phyloP scores from a whole-genome alignment of 1,140 invertebrate genomes.

The Laupala kohalensis region DNA sequence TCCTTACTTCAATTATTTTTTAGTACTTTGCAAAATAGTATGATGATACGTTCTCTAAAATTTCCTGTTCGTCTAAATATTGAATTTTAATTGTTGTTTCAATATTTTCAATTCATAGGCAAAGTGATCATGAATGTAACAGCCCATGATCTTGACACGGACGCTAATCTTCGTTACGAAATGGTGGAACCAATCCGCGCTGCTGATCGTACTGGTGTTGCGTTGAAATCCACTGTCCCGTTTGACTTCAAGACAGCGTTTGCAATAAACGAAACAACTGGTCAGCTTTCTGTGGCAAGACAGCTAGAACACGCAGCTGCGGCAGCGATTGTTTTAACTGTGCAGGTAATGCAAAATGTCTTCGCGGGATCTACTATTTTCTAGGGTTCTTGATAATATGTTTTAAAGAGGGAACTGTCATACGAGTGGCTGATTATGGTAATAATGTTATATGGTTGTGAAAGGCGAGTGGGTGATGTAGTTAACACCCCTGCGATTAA shows the following conservation, averaged over 20 bases:
- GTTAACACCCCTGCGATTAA: too few relatives aligned
- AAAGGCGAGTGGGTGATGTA: too few relatives aligned
- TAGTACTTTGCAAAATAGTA: too few relatives aligned
- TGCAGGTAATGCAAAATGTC: slow-evolving; percentile 38
- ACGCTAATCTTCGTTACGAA: slow-evolving; percentile 51
- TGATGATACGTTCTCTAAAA: too few relatives aligned
- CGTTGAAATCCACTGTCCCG: slow-evolving; percentile 39
- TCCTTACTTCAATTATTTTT: too few relatives aligned
- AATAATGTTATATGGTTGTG: too few relatives aligned
- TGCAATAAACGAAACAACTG: slow-evolving; percentile 50
- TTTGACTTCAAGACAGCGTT: slow-evolving; percentile 57
- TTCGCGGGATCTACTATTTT: too few relatives aligned
- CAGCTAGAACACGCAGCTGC: slow-evolving; percentile 61
- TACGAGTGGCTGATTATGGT: too few relatives aligned
- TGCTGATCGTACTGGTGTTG: slow-evolving; percentile 60
- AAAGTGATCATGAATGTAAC: slow-evolving; percentile 44
- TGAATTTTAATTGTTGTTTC: neutral
- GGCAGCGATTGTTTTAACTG: slow-evolving; percentile 63
- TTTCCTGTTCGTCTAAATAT: neutral
- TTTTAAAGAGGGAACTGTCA: too few relatives aligned
- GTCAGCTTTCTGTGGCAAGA: slow-evolving; percentile 54
- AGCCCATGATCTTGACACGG: slow-evolving; percentile 56
- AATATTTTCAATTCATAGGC: slow-evolving; percentile 19
- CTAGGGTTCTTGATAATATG: too few relatives aligned
- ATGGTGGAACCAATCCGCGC: slow-evolving; percentile 54